Percentiles rank a stretch among this genome's conserved stretches.
Evolutionary conservation across 2,797 vertebrate species (phyloP).

Genomic region (Nyctibius grandis): DNA sequence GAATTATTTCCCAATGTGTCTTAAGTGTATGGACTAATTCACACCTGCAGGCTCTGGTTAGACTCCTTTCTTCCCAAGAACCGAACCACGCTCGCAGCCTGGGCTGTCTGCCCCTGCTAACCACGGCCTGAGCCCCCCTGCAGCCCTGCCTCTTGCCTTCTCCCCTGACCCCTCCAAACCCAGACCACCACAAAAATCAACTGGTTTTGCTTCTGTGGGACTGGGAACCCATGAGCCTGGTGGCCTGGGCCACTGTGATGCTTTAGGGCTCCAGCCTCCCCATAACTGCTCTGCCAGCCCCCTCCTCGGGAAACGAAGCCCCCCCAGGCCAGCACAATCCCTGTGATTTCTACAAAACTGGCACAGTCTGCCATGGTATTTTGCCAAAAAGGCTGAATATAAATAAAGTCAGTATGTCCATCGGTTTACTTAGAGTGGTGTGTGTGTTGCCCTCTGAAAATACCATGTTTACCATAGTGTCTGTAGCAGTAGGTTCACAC

Average conservation of each 20-base stretch:
- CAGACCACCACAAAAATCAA: neutral
- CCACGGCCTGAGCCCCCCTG: neutral
- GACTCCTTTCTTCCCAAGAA: neutral
- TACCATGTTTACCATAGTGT: constrained; percentile 5
- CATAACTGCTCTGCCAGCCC: neutral
- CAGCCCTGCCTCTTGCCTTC: neutral
- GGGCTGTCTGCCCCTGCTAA: neutral
- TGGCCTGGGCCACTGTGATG: neutral
- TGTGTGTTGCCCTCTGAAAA: neutral
- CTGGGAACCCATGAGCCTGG: neutral
- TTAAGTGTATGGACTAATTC: neutral
- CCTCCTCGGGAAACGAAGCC: neutral
- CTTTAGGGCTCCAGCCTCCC: neutral
- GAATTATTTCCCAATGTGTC: neutral
- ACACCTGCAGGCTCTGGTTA: neutral
- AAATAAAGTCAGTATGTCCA: neutral
- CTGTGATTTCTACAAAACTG: neutral
- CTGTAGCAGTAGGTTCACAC: neutral
- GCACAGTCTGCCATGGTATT: neutral
- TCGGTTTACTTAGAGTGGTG: neutral
- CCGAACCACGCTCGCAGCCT: fast-evolving
- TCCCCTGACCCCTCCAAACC: neutral
- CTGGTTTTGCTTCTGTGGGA: neutral
- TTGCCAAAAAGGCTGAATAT: neutral
- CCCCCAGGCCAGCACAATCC: neutral